Percentiles rank a stretch among this genome's conserved stretches.
Evolutionary conservation across 1,140 invertebrate species (phyloP).

Genomic region (Drosophila pseudoobscura): DNA sequence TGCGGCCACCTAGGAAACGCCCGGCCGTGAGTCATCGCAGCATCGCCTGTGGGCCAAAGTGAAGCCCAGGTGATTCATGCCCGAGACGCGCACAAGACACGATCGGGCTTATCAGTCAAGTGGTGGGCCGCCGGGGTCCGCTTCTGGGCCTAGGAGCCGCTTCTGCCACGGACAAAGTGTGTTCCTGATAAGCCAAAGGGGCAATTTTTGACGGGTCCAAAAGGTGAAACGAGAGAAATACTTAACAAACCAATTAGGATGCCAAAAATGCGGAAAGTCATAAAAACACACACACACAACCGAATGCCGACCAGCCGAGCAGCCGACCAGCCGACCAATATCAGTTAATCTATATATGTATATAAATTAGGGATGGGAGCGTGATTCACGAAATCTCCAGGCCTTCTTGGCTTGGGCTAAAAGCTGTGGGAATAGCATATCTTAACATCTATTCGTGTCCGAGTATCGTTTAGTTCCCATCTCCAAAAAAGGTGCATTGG

Average conservation of each 20-base stretch:
- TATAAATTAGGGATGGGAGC: constrained; percentile 30
- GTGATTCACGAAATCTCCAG: neutral
- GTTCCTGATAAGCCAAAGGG: constrained; percentile 66
- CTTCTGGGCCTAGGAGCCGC: constrained; percentile 43
- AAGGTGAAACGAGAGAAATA: constrained; percentile 42
- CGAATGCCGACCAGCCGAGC: constrained; percentile 4
- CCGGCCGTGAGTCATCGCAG: constrained; percentile 38
- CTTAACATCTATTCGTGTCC: too few relatives aligned
- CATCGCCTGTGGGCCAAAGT: constrained; percentile 45
- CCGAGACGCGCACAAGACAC: constrained; percentile 44
- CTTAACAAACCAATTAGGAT: constrained; percentile 83
- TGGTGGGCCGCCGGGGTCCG: constrained; percentile 1
- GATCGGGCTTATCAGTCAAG: constrained; percentile 61
- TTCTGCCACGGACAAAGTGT: constrained; percentile 62
- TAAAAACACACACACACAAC: constrained; percentile 54
- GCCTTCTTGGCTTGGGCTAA: too few relatives aligned
- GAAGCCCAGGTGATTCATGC: constrained; percentile 61
- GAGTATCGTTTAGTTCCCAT: neutral
- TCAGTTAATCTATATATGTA: constrained; percentile 61
- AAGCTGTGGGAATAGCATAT: too few relatives aligned
- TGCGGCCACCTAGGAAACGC: constrained; percentile 62
- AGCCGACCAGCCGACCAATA: constrained; percentile 40
- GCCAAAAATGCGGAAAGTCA: constrained; percentile 72
- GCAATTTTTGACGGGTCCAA: constrained; percentile 54
- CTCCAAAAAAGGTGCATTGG: constrained; percentile 34